Base-by-base conservation (phyloP, 2,113 vertebrate genomes). In the Euleptes europaea region DNA sequence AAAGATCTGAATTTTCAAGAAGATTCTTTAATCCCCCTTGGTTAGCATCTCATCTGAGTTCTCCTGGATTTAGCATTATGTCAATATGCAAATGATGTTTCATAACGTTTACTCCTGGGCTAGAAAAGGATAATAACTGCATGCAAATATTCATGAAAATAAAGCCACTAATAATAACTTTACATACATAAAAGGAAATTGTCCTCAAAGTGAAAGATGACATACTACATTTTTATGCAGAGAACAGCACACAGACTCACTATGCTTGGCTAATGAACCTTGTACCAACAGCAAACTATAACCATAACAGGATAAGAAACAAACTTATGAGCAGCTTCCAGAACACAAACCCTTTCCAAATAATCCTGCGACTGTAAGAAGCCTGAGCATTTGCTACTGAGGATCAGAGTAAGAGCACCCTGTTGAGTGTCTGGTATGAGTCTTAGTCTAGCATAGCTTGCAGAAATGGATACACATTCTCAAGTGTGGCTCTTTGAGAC, bases 81-180 rank as follows among this genome's bases (percentile, higher is more conserved):
- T 90, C 91, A 89, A 76, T 89, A 94, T 94, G 89, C 85, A 95
- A 95, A 94, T 91, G 17, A 2, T 1, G 4, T 93, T 93, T 91
- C 38, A 92, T 91, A 92, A 94, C 44, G 15, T 28, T 82, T 87
- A 75, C 77, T 88, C 80, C 86, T 93, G 88, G 89, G 89, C 60
- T 90, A 81, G 76, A 81, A 89, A 91, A 88, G 6, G 83, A 80
- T 51, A 63, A 54, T 90, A 93, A 90, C 70, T 88, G 80, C 77
- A 87, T 88, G 51, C 49, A 92, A 94, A 89, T 89, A 92, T 90
- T 93, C 74, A 93, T 84, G 80, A 82, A 91, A 82, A 93, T 76
- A 57, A 88, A 70, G 9, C n/a, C 72, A 91, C 44, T 40, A 90
- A 81, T 38, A 86, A 72, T 85, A 78, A 79, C 42, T 72, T 57